Evolutionary conservation across 1,140 invertebrate species (phyloP), one percentile per base, ranked within the genome.

Genomic region (Pachypeltis micranthus): DNA sequence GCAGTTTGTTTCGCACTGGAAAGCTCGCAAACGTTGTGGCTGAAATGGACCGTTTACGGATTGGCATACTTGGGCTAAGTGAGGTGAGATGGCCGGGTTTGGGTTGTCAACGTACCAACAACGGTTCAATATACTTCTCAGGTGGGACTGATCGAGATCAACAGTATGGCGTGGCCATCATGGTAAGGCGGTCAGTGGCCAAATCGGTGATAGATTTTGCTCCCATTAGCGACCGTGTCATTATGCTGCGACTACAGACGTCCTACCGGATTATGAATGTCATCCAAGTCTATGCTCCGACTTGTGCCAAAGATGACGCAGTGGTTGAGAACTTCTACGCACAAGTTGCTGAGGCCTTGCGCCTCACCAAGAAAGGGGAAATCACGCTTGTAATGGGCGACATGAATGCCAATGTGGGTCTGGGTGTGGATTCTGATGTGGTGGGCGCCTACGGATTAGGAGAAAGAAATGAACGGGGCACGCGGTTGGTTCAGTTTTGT

Each of bases 21-120:
- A 69, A 67, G 56, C 61, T 67, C 57, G 28, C 65, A 27, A 60
- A 68, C 58, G 47, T 65, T 19, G 54, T 56, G 4, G 21, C 59
- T n/a, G 63, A 68, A 67, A 68, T 64, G 61, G 44, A 51, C 44
- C 66, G 61, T 63, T 24, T 64, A 24, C 66, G 65, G n/a, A 62
- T 69, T 44, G 44, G 63, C 19, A 66, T 66, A 28, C 28, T 65
- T 3, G 66, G 62, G 12, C 28, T 68, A 29, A 66, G 65, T 65
- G 65, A 69, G 64, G 39, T 66, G 58, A 63, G 63, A 64, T 66
- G 61, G 67, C 62, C 58, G 63, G 65, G 61, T 16, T 29, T 24
- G 4, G 64, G 65, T 19, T 14, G 26, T 31, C 51, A 54, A 14
- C 25, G 31, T 16, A 66, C 31, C 27, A 51, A 44, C 27, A 39